Conservation (phyloP, 2,888 invertebrate species). For the Luperina testacea region DNA sequence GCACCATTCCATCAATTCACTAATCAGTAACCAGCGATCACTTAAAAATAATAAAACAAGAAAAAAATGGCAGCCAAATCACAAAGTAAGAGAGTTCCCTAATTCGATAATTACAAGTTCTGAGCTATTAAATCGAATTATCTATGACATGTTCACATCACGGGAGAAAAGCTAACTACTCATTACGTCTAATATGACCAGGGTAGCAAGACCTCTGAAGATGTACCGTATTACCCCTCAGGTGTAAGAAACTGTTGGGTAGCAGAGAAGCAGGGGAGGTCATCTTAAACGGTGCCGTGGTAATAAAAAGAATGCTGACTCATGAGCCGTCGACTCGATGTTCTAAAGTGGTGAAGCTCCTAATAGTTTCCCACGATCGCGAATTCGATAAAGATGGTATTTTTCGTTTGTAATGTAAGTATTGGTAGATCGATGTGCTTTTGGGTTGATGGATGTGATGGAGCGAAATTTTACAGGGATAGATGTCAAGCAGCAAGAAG, state of each 20-base stretch:
- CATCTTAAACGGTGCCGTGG: conserved; percentile 60
- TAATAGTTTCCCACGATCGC: conserved; percentile 87
- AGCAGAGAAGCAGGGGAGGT: conserved; percentile 55
- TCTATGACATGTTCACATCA: conserved; percentile 88
- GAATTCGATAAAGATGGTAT: conserved; percentile 80
- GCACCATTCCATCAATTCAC: conserved; percentile 47
- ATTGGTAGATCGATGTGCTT: conserved; percentile 30
- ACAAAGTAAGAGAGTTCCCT: conserved; percentile 72
- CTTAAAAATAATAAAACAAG: conserved; percentile 37
- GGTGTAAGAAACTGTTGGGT: conserved; percentile 1
- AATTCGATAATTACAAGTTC: conserved; percentile 88
- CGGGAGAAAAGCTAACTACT: conserved; percentile 86
- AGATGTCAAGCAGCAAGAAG: background rate
- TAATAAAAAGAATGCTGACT: conserved; percentile 83
- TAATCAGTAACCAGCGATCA: conserved; percentile 52
- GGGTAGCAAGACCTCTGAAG: conserved; percentile 63
- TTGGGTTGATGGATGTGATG: conserved; percentile 47
- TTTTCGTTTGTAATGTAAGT: conserved; percentile 44
- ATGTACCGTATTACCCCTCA: background rate
- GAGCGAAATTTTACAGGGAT: conserved; percentile 41
- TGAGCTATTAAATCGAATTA: conserved; percentile 88
- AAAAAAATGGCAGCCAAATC: conserved; percentile 67
- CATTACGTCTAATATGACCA: conserved; percentile 82
- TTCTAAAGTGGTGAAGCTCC: conserved; percentile 78
- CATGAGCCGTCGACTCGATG: conserved; percentile 77